Evolutionary conservation across 1,140 invertebrate species (phyloP).

Genomic region (Callitettix versicolor): DNA sequence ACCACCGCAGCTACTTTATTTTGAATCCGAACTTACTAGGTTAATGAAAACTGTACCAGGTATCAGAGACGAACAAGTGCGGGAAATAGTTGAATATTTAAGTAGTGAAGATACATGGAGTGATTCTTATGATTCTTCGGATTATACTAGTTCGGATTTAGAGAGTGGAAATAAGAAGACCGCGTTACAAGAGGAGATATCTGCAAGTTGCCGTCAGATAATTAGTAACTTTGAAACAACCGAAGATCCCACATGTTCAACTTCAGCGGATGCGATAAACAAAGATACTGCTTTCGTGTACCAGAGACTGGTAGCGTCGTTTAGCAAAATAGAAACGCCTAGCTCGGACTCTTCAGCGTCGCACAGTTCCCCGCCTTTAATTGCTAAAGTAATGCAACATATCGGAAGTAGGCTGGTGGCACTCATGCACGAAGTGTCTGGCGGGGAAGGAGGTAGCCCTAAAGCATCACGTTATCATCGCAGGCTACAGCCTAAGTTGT

Average conservation of each 20-base stretch:
- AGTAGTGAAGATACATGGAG: conserved; percentile 88
- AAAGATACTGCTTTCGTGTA: conserved; percentile 70
- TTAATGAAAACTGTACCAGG: conserved; percentile 87
- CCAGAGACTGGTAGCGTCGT: conserved; percentile 67
- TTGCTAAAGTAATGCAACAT: conserved; percentile 85
- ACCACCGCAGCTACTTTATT: conserved; percentile 73
- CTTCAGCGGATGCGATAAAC: conserved; percentile 37
- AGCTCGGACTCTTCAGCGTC: conserved; percentile 38
- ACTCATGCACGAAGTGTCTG: conserved; percentile 76
- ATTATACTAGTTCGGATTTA: conserved; percentile 79
- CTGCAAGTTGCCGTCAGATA: conserved; percentile 75
- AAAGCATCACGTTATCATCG: conserved; percentile 36
- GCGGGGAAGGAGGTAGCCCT: conserved; percentile 25
- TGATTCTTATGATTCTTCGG: conserved; percentile 81
- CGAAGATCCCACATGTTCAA: conserved; percentile 34
- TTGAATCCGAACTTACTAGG: conserved; percentile 77
- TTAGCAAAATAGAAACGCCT: conserved; percentile 55
- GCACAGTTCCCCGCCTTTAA: conserved; percentile 71
- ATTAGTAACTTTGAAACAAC: conserved; percentile 71
- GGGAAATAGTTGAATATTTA: conserved; percentile 82
- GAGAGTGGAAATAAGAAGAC: conserved; percentile 56
- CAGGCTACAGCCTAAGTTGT: conserved; percentile 42
- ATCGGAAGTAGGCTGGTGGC: conserved; percentile 81
- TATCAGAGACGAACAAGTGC: conserved; percentile 78
- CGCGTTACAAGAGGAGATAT: conserved; percentile 71